Conservation (phyloP, 2,113 vertebrate species). For the Nycticorax nycticorax region DNA sequence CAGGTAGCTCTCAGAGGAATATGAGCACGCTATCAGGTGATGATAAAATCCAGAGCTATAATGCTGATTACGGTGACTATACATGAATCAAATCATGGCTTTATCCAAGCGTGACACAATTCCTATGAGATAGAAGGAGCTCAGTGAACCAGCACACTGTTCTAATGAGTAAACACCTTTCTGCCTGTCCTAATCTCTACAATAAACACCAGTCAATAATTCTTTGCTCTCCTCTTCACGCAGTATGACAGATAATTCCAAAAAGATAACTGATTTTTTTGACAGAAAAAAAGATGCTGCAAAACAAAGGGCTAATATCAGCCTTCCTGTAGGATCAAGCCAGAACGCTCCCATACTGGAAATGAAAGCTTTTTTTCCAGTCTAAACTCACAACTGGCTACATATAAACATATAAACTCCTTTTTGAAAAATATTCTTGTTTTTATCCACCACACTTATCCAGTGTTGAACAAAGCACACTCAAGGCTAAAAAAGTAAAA, state of each 20-base stretch:
- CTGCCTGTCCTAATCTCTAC: conserved; percentile 10
- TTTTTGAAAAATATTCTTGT: not conserved
- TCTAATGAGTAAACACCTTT: conserved; percentile 39
- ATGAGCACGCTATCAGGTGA: not conserved
- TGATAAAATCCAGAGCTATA: not conserved
- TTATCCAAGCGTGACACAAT: conserved; percentile 8
- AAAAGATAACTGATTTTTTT: not conserved
- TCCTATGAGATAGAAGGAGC: not conserved
- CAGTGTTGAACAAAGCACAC: not conserved
- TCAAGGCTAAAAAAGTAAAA: not conserved
- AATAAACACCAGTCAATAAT: conserved; percentile 7
- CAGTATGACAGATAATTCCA: not conserved
- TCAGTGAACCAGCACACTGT: not conserved
- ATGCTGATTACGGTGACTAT: not conserved
- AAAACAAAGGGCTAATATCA: not conserved
- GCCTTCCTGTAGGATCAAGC: not conserved
- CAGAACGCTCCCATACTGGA: not conserved
- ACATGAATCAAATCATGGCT: not conserved
- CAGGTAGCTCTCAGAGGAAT: not conserved
- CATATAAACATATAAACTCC: not conserved
- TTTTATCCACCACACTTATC: not conserved
- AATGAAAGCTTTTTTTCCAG: not conserved
- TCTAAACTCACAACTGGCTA: not conserved
- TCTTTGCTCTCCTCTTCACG: not conserved
- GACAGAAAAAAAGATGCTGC: not conserved